These are phyloP conservation scores for Ornithoptera alexandrae DNA, from an alignment of 2,888 invertebrate genomes.

Conservation along the genomic window DNA sequence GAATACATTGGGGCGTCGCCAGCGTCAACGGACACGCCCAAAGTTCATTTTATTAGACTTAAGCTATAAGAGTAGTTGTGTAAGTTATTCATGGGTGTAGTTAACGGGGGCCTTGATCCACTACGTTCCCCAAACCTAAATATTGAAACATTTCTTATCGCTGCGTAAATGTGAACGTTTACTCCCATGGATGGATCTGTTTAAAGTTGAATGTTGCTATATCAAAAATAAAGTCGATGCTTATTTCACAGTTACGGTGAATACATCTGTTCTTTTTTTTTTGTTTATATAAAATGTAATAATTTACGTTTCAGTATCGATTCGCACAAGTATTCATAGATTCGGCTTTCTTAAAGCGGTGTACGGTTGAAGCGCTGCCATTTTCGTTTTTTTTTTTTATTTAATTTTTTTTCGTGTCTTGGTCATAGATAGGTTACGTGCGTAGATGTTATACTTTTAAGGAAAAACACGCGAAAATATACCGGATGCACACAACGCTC, in stretches of 20 bases:
- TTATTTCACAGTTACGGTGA: constrained; percentile 49
- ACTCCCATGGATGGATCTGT: constrained; percentile 35
- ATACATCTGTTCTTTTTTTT: constrained; percentile 42
- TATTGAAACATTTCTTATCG: constrained; percentile 1
- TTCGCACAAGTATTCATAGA: constrained; percentile 53
- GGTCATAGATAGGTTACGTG: constrained; percentile 73
- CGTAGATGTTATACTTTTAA: constrained; percentile 66
- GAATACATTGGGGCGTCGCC: constrained; percentile 25
- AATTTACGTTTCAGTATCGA: constrained; percentile 59
- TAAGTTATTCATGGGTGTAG: constrained; percentile 48
- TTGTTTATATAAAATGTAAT: constrained; percentile 41
- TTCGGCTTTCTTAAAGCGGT: constrained; percentile 56
- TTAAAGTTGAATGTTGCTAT: constrained; percentile 8
- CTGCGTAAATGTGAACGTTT: constrained; percentile 1
- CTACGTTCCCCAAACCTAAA: background rate
- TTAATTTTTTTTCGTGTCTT: constrained; percentile 39
- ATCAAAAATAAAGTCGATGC: constrained; percentile 46
- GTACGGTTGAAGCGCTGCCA: constrained; percentile 59
- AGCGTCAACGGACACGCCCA: constrained; percentile 31
- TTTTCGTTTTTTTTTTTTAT: constrained; percentile 30
- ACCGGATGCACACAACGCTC: constrained; percentile 36
- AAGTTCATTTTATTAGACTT: constrained; percentile 62
- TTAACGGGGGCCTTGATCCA: background rate
- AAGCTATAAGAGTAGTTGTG: constrained; percentile 64
- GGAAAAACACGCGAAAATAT: constrained; percentile 49